Evolutionary conservation across 30 jellyfish, hydroid and myxozoan genomes (phyloP).

Genomic region (Haliclystus octoradiatus): DNA sequence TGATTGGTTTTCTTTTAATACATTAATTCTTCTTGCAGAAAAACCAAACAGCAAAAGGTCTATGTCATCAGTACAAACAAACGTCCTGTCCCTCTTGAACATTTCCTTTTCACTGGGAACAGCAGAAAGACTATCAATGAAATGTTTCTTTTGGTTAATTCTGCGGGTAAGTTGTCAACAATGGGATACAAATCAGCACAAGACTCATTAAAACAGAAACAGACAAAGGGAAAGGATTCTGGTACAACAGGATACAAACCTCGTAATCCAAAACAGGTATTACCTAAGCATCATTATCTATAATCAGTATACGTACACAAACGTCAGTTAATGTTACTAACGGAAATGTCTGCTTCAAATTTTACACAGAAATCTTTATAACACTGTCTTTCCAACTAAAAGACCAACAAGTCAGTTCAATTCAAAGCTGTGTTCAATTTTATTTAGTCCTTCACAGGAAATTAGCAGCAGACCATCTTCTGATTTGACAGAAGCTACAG

Average conservation of each 20-base stretch:
- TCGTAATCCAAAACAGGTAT: conserved; percentile 73
- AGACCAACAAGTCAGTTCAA: too few species aligned
- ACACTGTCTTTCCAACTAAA: too few species aligned
- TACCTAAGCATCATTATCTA: too few species aligned
- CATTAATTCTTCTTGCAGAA: conserved; percentile 20
- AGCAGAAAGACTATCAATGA: conserved; percentile 82
- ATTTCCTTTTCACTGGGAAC: conserved; percentile 79
- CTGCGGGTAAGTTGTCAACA: conserved; percentile 59
- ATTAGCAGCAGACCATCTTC: too few species aligned
- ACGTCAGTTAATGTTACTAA: too few species aligned
- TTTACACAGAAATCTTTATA: too few species aligned
- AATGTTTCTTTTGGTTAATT: conserved; percentile 64
- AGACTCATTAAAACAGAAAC: conserved; percentile 56
- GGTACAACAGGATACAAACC: conserved; percentile 69
- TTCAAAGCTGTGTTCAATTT: too few species aligned
- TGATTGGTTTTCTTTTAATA: not conserved
- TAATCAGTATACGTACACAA: too few species aligned
- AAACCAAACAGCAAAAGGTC: conserved; percentile 82
- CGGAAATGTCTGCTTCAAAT: too few species aligned
- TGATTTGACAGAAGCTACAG: too few species aligned
- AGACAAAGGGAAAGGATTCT: conserved; percentile 61
- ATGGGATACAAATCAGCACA: conserved; percentile 74
- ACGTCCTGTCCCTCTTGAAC: conserved; percentile 99
- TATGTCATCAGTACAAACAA: conserved; percentile 85
- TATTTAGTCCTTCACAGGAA: too few species aligned